Conservation (phyloP, 2,113 vertebrate genomes). For the Apteryx owenii region DNA sequence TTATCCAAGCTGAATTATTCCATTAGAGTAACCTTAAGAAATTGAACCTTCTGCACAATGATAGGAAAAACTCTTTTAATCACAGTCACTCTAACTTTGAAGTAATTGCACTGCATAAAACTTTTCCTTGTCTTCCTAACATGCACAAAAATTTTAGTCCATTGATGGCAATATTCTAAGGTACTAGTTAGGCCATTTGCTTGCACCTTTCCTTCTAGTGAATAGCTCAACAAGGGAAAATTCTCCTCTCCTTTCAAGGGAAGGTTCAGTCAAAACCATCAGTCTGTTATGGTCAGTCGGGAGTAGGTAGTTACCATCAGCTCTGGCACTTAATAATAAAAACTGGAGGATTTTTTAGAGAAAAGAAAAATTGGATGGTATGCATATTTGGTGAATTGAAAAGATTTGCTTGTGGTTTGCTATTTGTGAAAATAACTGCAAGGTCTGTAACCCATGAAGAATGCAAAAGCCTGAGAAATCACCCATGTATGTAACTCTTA, state of each 20-base stretch:
- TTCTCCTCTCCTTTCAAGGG: neutral
- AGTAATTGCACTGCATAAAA: neutral
- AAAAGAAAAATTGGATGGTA: neutral
- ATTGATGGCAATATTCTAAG: neutral
- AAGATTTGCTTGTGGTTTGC: neutral
- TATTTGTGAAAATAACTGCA: neutral
- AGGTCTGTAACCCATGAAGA: neutral
- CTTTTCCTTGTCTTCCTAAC: neutral
- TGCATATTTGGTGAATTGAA: neutral
- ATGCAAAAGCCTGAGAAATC: slow-evolving; percentile 6
- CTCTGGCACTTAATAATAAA: neutral
- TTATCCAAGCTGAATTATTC: neutral
- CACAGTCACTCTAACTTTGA: neutral
- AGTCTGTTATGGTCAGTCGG: neutral
- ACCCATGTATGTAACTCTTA: neutral
- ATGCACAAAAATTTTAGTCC: too few relatives aligned
- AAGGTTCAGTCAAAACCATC: neutral
- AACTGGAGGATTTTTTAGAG: neutral
- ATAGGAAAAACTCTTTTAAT: neutral
- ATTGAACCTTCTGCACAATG: neutral
- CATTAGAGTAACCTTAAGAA: neutral
- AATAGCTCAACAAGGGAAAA: neutral
- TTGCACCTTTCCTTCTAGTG: neutral
- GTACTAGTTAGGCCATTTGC: neutral
- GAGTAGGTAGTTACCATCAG: neutral